Evolutionary conservation across 2,888 invertebrate species (phyloP).

Genomic region (Drosophila barbarae): DNA sequence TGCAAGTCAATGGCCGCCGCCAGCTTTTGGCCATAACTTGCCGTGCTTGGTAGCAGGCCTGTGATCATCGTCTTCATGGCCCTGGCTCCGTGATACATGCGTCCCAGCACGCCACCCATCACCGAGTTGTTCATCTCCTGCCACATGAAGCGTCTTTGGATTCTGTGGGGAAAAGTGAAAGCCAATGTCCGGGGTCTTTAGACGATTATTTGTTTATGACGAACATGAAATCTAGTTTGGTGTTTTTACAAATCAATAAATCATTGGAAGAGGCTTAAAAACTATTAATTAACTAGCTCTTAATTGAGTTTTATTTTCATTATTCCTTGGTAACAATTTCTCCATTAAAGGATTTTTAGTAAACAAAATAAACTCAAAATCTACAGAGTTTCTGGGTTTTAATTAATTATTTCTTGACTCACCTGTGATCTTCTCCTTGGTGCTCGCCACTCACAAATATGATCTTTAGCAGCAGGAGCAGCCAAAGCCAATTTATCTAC

Average conservation of each 20-base stretch:
- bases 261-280: neutral
- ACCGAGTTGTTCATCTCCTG: constrained; percentile 76
- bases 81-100: constrained; percentile 69
- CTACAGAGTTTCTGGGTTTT: too few species aligned
- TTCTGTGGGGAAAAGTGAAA: constrained; percentile 44
- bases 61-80: constrained; percentile 74
- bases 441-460: constrained; percentile 47
- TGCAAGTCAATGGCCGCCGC: constrained; percentile 56
- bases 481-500: constrained; percentile 49
- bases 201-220: neutral
- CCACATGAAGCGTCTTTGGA: constrained; percentile 79
- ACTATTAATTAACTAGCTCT: neutral
- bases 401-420: constrained; percentile 16
- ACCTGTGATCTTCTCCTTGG: constrained; percentile 63
- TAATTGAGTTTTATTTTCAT: neutral
- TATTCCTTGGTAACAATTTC: neutral
- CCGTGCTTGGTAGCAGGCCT: constrained; percentile 61
- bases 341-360: neutral
- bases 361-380: too few species aligned
- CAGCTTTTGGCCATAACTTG: constrained; percentile 40
- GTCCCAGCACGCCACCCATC: constrained; percentile 70
- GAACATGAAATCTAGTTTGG: neutral
- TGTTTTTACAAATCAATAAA: neutral
- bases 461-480: constrained; percentile 44
- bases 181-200: neutral